These are phyloP conservation scores for Scelioninae gen. 1 DNA, from an alignment of 2,888 invertebrate species.

Conservation along the genomic window DNA sequence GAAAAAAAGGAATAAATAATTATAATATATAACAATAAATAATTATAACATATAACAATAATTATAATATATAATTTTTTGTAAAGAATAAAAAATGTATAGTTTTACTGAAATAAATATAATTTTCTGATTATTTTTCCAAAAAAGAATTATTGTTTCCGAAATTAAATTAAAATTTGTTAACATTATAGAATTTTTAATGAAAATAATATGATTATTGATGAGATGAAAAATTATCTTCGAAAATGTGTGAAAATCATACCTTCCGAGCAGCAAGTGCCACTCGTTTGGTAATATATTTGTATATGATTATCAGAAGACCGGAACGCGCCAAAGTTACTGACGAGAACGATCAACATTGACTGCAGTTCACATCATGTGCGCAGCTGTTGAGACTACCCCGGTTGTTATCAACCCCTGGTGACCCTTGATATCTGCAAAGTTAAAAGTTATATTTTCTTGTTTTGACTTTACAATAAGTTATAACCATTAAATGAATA, in stretches of 20 bases:
- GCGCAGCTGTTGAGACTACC: slow-evolving; percentile 58
- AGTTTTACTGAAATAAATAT: too few species aligned
- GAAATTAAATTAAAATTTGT: too few species aligned
- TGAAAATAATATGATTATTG: too few species aligned
- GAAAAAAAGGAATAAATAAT: too few species aligned
- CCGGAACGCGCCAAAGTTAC: slow-evolving; percentile 49
- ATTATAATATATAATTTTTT: too few species aligned
- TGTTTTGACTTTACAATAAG: not conserved
- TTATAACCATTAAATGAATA: not conserved
- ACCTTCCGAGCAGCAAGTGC: slow-evolving; percentile 54
- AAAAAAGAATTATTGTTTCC: too few species aligned
- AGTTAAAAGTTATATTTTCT: not conserved
- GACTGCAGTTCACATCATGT: slow-evolving; percentile 57
- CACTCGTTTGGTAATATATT: slow-evolving; percentile 45
- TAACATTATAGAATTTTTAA: too few species aligned
- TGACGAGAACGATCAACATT: slow-evolving; percentile 46
- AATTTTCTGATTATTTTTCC: too few species aligned
- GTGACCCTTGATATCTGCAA: slow-evolving; percentile 41
- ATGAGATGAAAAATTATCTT: not conserved
- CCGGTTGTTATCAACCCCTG: slow-evolving; percentile 48
- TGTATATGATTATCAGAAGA: slow-evolving; percentile 46
- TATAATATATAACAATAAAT: too few species aligned
- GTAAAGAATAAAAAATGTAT: too few species aligned
- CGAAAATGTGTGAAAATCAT: slow-evolving; percentile 8
- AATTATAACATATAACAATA: too few species aligned